Evolutionary conservation across 2,888 invertebrate genomes (phyloP), one percentile per base, ranked within the genome.

Genomic region (Athalia cordata): DNA sequence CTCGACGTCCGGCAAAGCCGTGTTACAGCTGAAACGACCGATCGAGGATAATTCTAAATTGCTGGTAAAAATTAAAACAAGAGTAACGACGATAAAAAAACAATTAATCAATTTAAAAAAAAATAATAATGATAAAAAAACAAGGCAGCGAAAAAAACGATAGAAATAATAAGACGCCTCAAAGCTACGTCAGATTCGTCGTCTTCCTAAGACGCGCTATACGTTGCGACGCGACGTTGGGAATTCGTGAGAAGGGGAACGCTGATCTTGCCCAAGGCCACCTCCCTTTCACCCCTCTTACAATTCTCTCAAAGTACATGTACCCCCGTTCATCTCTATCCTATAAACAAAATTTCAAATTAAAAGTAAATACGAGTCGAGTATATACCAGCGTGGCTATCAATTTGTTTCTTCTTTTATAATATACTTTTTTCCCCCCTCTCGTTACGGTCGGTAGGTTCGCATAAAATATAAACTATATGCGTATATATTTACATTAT

Each of bases 361-460:
- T 72, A 72, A 72, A 72, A 72, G 72, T 72, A 72, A 72, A 72
- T 72, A 72, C 72, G 59, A 57, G 47, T 47, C 59, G 11, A 59
- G 57, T 59, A 7, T 13, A 47, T 55, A 7, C 55, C 15, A 52
- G 55, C 29, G 55, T 45, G 59, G 15, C 59, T 59, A 47, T 59
- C 59, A 72, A 72, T 72, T 72, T 59, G 8, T 15, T 59, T 9
- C 52, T 68, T 68, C 72, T 47, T 13, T 59, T 59, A 45, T 57
- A 13, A 45, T 49, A 49, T 7, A 29, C 3, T 64, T 43, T 4
- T 49, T 66, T 49, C 49, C 13, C 49, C 13, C 49, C 13, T 59
- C n/a, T 72, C 13, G 59, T 47, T 59, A 8, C 13, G 52, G 68
- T 43, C 52, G 8, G 55, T 68, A 55, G 68, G 29, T 52, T 50